Evolutionary conservation across 2,888 invertebrate species (phyloP).

Genomic region (Euproctis similis): DNA sequence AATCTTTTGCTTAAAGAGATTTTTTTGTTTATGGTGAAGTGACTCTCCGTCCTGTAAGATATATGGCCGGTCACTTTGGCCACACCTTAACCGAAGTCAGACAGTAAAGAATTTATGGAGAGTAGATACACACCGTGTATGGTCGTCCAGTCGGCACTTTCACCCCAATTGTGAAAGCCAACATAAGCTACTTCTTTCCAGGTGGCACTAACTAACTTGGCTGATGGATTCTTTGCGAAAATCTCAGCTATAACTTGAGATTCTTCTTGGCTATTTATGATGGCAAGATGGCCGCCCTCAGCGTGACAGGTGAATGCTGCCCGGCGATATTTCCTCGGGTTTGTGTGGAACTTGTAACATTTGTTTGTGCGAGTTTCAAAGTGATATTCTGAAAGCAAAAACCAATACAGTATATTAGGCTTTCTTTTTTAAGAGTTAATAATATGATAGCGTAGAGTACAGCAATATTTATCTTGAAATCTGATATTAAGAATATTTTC

Average conservation of each 20-base stretch:
- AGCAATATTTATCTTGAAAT: too few species aligned
- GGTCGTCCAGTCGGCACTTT: constrained; percentile 29
- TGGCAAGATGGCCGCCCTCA: constrained; percentile 34
- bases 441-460: too few species aligned
- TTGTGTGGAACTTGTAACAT: constrained; percentile 41
- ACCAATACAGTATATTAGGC: too few species aligned
- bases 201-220: constrained; percentile 9
- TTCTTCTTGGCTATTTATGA: constrained; percentile 36
- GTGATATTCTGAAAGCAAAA: constrained; percentile 37
- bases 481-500: not conserved
- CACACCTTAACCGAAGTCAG: too few species aligned
- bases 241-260: constrained; percentile 21
- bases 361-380: constrained; percentile 27
- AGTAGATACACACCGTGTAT: constrained; percentile 19
- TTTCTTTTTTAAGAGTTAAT: too few species aligned
- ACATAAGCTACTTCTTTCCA: constrained; percentile 21
- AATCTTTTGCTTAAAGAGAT: too few species aligned
- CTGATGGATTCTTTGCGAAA: constrained; percentile 19
- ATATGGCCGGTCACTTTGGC: too few species aligned
- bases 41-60: too few species aligned
- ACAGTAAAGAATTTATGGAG: too few species aligned
- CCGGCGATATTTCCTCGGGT: constrained; percentile 30
- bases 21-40: too few species aligned
- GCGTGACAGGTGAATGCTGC: constrained; percentile 38
- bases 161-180: constrained; percentile 31